Conservation (phyloP, 2,797 vertebrate species). For the Spea hammondii region DNA sequence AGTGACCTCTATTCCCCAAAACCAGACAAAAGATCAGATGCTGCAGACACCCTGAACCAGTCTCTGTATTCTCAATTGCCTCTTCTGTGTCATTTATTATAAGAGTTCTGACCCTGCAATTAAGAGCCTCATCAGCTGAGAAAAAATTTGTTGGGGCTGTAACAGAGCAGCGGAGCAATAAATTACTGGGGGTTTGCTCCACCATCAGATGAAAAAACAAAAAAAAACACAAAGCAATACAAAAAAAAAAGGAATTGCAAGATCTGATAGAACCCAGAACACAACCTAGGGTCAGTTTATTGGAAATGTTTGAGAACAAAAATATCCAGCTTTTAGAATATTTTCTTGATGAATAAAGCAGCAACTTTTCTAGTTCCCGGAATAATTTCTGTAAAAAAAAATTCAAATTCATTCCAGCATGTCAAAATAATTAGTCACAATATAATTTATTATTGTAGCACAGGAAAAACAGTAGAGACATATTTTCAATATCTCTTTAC, state of each 20-base stretch:
- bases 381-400: too few species aligned
- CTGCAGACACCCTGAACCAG: constrained; percentile 44
- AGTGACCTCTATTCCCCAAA: constrained; percentile 57
- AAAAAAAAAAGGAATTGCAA: background rate
- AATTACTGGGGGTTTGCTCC: constrained; percentile 45
- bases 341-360: too few species aligned
- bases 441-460: too few species aligned
- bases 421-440: too few species aligned
- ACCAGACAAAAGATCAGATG: constrained; percentile 53
- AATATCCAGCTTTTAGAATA: background rate
- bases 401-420: too few species aligned
- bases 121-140: constrained; percentile 54
- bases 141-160: constrained; percentile 45
- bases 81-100: constrained; percentile 55
- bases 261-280: too few species aligned
- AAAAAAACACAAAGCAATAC: background rate
- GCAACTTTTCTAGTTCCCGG: too few species aligned
- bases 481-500: too few species aligned
- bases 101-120: constrained; percentile 56
- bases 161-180: constrained; percentile 52
- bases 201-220: background rate
- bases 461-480: too few species aligned
- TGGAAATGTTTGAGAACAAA: background rate
- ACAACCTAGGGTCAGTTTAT: background rate
- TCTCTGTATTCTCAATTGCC: constrained; percentile 49